A percentile compares a stretch with the other conserved stretches of the same genome.
These are phyloP conservation scores for Macropis europaea DNA, from an alignment of 2,888 invertebrate genomes.

Conservation along the genomic window DNA sequence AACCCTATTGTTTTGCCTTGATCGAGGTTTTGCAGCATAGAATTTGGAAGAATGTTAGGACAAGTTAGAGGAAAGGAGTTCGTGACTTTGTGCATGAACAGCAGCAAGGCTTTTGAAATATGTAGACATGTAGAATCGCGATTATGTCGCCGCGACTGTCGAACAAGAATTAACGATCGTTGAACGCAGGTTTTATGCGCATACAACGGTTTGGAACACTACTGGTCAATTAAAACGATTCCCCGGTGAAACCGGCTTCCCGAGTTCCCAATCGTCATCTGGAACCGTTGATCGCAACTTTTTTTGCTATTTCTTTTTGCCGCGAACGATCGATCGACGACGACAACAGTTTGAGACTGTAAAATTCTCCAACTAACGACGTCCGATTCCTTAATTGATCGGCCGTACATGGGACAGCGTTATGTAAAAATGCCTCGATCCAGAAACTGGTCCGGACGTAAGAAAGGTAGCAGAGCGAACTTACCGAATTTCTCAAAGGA, in stretches of 20 bases:
- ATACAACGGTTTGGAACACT: not conserved
- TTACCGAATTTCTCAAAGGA: constrained; percentile 1
- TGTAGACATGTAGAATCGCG: constrained; percentile 3
- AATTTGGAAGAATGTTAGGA: too few relatives aligned
- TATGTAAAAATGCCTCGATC: too few relatives aligned
- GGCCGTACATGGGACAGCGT: too few relatives aligned
- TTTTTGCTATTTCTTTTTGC: not conserved
- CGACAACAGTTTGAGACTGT: too few relatives aligned
- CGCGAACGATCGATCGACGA: not conserved
- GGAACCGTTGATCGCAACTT: not conserved
- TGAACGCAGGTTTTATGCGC: too few relatives aligned
- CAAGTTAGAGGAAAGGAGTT: too few relatives aligned
- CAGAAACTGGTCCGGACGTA: too few relatives aligned
- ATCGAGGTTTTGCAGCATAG: too few relatives aligned
- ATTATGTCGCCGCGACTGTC: not conserved
- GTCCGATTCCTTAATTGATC: not conserved
- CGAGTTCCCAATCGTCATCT: not conserved
- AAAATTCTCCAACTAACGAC: constrained; percentile 4
- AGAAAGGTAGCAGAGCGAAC: too few relatives aligned
- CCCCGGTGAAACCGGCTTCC: constrained; percentile 1
- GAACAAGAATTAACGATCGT: not conserved
- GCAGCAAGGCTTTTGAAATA: too few relatives aligned
- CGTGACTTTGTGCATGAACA: not conserved
- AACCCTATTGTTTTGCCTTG: too few relatives aligned
- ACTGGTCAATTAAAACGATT: constrained; percentile 25